Percentiles rank a stretch among this genome's conserved stretches.
Evolutionary conservation across 2,797 vertebrate genomes (phyloP).

Genomic region (Rhynchotus rufescens): DNA sequence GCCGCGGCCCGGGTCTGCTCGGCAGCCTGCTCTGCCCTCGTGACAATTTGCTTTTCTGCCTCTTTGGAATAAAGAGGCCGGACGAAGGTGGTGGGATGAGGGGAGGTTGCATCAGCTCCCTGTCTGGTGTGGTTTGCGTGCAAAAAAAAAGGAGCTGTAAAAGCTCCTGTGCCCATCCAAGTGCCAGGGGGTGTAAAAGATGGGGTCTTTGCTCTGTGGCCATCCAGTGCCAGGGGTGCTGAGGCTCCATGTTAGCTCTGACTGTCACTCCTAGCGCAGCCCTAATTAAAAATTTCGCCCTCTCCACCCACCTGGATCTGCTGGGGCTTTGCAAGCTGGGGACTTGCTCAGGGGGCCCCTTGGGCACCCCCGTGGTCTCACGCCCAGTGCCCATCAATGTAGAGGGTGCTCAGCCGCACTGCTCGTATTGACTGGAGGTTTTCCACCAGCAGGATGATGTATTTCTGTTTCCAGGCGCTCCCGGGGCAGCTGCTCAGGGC

Average conservation of each 20-base stretch:
- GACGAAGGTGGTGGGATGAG: background rate
- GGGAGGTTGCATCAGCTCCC: background rate
- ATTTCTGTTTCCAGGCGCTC: background rate
- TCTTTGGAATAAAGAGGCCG: background rate
- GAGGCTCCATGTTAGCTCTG: background rate
- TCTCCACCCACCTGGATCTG: background rate
- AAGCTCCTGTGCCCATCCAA: background rate
- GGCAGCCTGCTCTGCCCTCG: background rate
- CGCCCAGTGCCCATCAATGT: background rate
- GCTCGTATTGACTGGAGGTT: background rate
- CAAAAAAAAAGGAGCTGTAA: background rate
- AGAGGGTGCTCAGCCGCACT: background rate
- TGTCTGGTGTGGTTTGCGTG: rapidly evolving
- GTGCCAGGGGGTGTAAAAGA: too few relatives aligned
- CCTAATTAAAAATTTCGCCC: background rate
- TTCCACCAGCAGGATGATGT: background rate
- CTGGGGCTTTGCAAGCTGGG: background rate
- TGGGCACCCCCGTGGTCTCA: rapidly evolving
- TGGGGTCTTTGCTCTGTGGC: rapidly evolving
- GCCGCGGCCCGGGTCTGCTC: background rate
- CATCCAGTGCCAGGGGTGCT: rapidly evolving
- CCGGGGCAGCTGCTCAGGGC: background rate
- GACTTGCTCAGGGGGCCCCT: background rate
- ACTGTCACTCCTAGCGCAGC: background rate
- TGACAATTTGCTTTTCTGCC: background rate